Percentiles rank a stretch among this genome's conserved stretches.
Conservation (phyloP, 1,140 invertebrate genomes). For the Drosophila equinoxialis region DNA sequence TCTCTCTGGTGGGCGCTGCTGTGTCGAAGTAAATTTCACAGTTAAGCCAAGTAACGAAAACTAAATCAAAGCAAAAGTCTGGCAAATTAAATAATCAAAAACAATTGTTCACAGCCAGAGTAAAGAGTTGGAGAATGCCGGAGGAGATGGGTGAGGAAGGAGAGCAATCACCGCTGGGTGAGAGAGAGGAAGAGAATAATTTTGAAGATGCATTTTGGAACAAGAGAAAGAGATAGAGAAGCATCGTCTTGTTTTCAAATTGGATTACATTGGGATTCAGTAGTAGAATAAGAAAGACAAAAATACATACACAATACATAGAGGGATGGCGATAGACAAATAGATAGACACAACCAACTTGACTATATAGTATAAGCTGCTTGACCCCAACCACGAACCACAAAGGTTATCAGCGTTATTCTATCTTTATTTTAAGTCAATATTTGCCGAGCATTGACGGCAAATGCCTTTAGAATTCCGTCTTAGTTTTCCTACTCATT, state of each 20-base stretch:
- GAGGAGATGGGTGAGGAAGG: background rate
- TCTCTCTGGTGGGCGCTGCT: background rate
- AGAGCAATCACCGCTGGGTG: slow-evolving; percentile 1
- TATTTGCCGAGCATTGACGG: background rate
- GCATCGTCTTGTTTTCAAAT: slow-evolving; percentile 18
- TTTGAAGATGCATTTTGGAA: slow-evolving; percentile 26
- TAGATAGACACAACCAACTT: slow-evolving; percentile 2
- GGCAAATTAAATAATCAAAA: slow-evolving; percentile 79
- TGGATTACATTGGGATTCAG: slow-evolving; percentile 9
- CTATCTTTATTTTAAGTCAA: slow-evolving; percentile 1
- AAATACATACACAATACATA: slow-evolving; percentile 5
- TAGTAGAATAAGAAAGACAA: background rate
- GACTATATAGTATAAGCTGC: background rate
- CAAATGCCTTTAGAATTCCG: background rate
- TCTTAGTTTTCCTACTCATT: background rate
- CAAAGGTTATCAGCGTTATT: slow-evolving; percentile 2
- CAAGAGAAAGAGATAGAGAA: background rate
- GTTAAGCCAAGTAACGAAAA: slow-evolving; percentile 47
- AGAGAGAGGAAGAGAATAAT: slow-evolving; percentile 36
- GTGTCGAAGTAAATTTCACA: slow-evolving; percentile 43
- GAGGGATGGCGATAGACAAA: slow-evolving; percentile 1
- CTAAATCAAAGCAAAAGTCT: slow-evolving; percentile 78
- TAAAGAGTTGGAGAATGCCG: background rate
- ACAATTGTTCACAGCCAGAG: slow-evolving; percentile 52
- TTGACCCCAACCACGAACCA: slow-evolving; percentile 1